Base-by-base conservation (phyloP, 2,113 vertebrate species). In the Ophthalmolycus amberensis region DNA sequence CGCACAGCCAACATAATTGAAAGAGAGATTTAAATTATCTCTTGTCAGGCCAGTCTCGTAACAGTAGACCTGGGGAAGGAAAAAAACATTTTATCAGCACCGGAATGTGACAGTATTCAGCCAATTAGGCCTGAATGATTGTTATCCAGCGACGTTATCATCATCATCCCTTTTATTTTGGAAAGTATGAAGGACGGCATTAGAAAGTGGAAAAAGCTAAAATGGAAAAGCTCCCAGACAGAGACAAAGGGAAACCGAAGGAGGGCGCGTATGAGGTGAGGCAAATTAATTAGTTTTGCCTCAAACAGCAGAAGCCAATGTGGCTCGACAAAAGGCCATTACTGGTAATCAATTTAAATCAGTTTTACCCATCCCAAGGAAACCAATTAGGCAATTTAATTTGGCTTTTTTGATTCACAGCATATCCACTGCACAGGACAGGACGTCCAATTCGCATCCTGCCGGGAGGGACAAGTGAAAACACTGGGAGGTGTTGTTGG, bases 361-460 rank as follows among this genome's bases (percentile, higher is more conserved):
- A 91, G 92, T 93, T 94, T 94, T 88, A 92, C 90, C 89, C 91
- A 92, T 93, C 92, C 91, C 93, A 93, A 88, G 81, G 93, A 94
- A 95, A 92, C 93, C 94, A 95, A 95, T 95, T 94, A 94, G 90
- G 88, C 88, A 83, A 94, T 95, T 92, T 93, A 93, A 95, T 95
- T 94, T 93, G 77, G 80, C 90, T 86, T 92, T 93, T 92, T 85
- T 91, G 85, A 95, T 94, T 93, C 92, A 91, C 89, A 89, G 85
- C 87, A 89, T 86, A 92, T 89, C 91, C 81, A 79, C 71, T 25
- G 77, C 88, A 52, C 79, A 85, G 90, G 86, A 89, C 29, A 77
- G 86, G 85, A 82, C 65, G 77, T 87, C 85, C 82, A 91, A 93
- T 93, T 88, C 75, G 59, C 84, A 65, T 90, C 93, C 84, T 75